Evolutionary conservation across 1,140 invertebrate genomes (phyloP), one percentile per base, ranked within the genome.

Genomic region (Pseudomyrmex sp.): DNA sequence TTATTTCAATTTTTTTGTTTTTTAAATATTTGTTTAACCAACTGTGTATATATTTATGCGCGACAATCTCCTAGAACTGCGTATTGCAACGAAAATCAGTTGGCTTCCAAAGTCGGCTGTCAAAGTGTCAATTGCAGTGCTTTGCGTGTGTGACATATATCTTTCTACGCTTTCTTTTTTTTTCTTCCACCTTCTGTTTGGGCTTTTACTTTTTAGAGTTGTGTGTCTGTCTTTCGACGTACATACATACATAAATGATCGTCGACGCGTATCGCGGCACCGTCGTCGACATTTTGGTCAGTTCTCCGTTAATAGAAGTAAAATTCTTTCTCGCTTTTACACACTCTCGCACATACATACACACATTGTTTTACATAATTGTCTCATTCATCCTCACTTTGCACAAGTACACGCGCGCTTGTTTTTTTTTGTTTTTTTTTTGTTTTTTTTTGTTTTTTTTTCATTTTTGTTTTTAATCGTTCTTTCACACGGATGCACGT

Each of bases 201-300:
- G 35, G 35, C 35, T 50, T 76, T 66, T 68, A 46, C 10, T 8
- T 50, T 73, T 52, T 61, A n/a, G 56, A 4, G 52, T 70, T 80
- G 35, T 35, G 35, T 7, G 63, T 13, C 59, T 83, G n/a, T 18
- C 59, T 35, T 56, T 56, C 35, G 44, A 88, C 54, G 62, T 15
- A 59, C 35, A 35, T 35, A 35, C 54, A 68, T 15, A 59, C 54
- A 68, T 15, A 59, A 35, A 87, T 69, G 50, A 85, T 84, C 52
- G 18, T 61, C 58, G 58, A 87, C 80, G 44, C 10, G 35, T 62
- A 62, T 74, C 52, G 63, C 65, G 23, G 8, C 80, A 70, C 59
- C 70, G 72, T 82, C 75, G 66, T 79, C 75, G 76, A 88, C 62
- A 69, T 88, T 88, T 88, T 88, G 86, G 86, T 88, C 83, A 68